A percentile compares a stretch with the other conserved stretches of the same genome.
Evolutionary conservation across 2,888 invertebrate species (phyloP).

Genomic region (Catocala sponsa): DNA sequence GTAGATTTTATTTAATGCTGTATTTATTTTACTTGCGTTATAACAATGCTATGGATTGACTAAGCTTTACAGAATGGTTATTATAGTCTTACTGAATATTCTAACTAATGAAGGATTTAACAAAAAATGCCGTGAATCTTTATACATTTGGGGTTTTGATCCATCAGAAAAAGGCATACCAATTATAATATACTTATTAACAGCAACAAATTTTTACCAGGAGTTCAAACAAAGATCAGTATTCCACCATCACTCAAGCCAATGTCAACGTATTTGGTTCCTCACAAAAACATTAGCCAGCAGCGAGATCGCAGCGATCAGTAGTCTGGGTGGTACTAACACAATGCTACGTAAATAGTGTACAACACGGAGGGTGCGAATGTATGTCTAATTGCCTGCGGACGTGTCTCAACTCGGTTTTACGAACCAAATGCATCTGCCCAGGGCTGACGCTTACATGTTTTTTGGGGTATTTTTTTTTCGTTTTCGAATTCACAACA

Average conservation of each 20-base stretch:
- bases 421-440: constrained; percentile 51
- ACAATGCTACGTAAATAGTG: constrained; percentile 51
- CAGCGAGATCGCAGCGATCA: constrained; percentile 1
- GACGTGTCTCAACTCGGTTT: constrained; percentile 69
- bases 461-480: neutral
- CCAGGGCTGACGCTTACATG: constrained; percentile 40
- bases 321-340: constrained; percentile 5
- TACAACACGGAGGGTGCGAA: constrained; percentile 59
- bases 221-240: too few species aligned
- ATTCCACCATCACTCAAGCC: neutral
- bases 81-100: too few species aligned
- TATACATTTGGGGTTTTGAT: too few species aligned
- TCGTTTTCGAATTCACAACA: neutral
- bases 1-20: too few species aligned
- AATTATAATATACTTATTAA: too few species aligned
- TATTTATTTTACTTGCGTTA: too few species aligned
- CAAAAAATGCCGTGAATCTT: too few species aligned
- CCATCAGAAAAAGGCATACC: too few species aligned
- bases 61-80: too few species aligned
- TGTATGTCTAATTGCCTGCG: constrained; percentile 68
- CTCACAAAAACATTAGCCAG: neutral
- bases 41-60: too few species aligned
- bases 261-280: neutral
- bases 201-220: too few species aligned
- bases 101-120: too few species aligned